phyloP scores from a whole-genome alignment of 2,797 vertebrate genomes.

The Hafferia zeledoni region DNA sequence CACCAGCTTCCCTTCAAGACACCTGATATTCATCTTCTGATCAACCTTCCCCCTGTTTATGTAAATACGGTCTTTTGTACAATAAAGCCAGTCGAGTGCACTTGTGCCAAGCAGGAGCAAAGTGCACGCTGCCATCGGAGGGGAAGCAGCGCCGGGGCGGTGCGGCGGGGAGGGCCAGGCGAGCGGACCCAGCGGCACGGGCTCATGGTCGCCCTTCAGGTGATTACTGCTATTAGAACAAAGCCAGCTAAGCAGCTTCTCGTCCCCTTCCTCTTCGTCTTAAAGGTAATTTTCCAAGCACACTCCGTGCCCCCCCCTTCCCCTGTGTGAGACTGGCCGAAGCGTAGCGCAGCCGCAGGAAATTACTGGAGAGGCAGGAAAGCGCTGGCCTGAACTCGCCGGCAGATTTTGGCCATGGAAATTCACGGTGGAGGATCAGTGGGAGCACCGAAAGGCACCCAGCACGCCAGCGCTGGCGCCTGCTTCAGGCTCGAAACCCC shows the following conservation, averaged over 20 bases:
- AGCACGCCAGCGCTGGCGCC: accelerated
- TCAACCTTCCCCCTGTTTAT: background rate
- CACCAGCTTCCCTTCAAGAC: background rate
- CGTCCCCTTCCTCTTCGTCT: constrained; percentile 44
- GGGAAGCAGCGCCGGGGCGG: background rate
- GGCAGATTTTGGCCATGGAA: background rate
- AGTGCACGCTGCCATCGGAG: background rate
- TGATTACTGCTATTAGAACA: constrained; percentile 50
- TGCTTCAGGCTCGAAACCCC: background rate
- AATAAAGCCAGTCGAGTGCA: background rate
- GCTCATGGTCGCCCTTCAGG: background rate
- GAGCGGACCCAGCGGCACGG: background rate
- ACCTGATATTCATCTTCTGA: background rate
- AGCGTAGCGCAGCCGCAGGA: background rate
- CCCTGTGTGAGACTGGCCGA: background rate
- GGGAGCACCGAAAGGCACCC: accelerated
- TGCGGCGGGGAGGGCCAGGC: background rate
- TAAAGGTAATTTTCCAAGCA: constrained; percentile 13
- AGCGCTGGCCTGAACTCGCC: background rate
- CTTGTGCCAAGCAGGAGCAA: constrained; percentile 1
- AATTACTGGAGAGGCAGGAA: background rate
- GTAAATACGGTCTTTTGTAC: background rate
- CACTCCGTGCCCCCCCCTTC: background rate
- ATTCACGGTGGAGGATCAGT: background rate
- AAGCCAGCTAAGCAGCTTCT: constrained; percentile 49